Base-by-base conservation (phyloP, 1,140 invertebrate genomes). In the Cyphomyrmex costatus region DNA sequence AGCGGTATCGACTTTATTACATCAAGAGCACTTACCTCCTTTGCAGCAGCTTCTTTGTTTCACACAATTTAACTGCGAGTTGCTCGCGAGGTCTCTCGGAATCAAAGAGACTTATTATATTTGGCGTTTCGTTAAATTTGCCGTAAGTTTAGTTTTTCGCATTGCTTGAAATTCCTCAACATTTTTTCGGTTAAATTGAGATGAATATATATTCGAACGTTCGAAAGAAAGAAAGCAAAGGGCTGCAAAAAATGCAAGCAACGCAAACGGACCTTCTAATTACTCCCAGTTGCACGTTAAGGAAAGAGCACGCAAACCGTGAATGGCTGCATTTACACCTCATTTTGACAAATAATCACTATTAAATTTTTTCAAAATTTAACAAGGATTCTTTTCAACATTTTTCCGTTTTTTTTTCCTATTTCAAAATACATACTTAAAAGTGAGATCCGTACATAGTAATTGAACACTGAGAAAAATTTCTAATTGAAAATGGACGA, bases 41-140 rank as follows among this genome's bases (percentile, higher is more conserved):
- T 60, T 14, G 74, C 74, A 46, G 6, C 56, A 42, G 74, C 19
- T 33, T 53, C 19, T 73, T 53, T 71, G 21, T 71, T 60, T 42
- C 21, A 36, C n/a, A 5, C n/a, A 61, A 24, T 76, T 58, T 24
- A 24, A n/a, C n/a, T 42, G 33, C 10, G 21, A 27, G 3, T 16
- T 19, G 21, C 16, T 60, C 1, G 21, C 1, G 21, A 60, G 14
- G 21, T 21, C 30, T 70, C 2, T 42, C n/a, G 33, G 12, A 68
- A 71, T 71, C 24, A 12, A 16, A 14, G 21, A 8, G 63, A 66
- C 10, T 66, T 30, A 63, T n/a, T n/a, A n/a, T n/a, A n/a, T 33
- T 63, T 63, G 7, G 19, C 30, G 30, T 33, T 65, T 19, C 19
- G 1, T 33, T 63, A 19, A 63, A 56, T 21, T 12, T 58, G 21